These are phyloP conservation scores for Laticauda laticaudata DNA, from an alignment of 2,113 vertebrate genomes.

Conservation along the genomic window DNA sequence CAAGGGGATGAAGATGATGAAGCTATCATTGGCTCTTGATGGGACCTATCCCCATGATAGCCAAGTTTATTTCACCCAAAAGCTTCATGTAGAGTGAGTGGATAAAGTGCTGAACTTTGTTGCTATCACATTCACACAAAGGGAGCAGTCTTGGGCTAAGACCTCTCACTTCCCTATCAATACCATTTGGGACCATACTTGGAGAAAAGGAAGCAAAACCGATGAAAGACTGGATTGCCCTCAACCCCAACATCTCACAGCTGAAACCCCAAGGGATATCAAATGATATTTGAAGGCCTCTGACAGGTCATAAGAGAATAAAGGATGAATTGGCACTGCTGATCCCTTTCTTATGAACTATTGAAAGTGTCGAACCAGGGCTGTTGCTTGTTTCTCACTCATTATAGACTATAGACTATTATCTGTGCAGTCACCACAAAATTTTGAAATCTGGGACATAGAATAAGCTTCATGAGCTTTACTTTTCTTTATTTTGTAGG, in stretches of 20 bases:
- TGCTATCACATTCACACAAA: background rate
- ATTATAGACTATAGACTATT: background rate
- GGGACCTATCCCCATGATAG: background rate
- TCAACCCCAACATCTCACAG: background rate
- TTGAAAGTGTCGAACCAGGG: background rate
- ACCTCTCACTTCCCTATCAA: background rate
- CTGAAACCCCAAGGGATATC: background rate
- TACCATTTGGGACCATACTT: background rate
- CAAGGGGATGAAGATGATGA: background rate
- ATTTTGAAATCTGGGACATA: background rate
- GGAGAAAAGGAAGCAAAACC: background rate
- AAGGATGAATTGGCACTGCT: background rate
- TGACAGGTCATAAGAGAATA: background rate
- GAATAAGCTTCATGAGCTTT: background rate
- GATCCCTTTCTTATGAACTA: background rate
- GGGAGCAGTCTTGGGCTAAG: background rate
- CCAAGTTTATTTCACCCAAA: background rate
- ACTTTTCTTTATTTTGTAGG: slow-evolving; percentile 67
- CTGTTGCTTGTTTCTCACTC: background rate
- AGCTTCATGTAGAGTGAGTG: background rate
- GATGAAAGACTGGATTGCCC: background rate
- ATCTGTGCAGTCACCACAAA: background rate
- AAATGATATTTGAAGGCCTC: background rate
- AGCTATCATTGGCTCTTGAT: background rate
- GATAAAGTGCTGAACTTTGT: background rate